These are phyloP conservation scores for Hepsetus odoe DNA, from an alignment of 2,113 vertebrate species.

Conservation along the genomic window DNA sequence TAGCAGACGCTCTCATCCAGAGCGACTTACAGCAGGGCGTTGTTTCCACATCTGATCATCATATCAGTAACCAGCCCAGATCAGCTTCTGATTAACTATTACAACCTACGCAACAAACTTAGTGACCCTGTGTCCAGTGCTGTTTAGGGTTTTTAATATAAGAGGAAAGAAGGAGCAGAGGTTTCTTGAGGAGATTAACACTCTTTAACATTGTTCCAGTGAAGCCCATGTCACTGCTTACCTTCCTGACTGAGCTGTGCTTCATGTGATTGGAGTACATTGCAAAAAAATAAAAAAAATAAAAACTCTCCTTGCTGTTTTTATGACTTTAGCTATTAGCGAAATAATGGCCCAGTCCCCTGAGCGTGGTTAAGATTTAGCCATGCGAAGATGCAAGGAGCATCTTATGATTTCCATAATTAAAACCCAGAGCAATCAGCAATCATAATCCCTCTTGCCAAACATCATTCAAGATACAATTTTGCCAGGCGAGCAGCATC, in stretches of 20 bases:
- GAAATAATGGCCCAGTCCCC: conserved; percentile 67
- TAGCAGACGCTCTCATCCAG: too few relatives aligned
- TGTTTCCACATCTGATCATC: too few relatives aligned
- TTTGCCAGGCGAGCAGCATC: conserved; percentile 75
- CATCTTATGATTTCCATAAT: conserved; percentile 75
- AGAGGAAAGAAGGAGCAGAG: too few relatives aligned
- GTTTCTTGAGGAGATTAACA: too few relatives aligned
- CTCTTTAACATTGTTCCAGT: conserved; percentile 16
- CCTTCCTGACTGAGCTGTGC: conserved; percentile 21
- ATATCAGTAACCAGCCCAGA: too few relatives aligned
- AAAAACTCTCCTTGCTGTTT: conserved; percentile 44
- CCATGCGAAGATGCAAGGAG: conserved; percentile 65
- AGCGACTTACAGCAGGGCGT: too few relatives aligned
- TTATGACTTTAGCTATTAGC: conserved; percentile 55
- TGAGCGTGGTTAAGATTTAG: conserved; percentile 67
- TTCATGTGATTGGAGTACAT: conserved; percentile 46
- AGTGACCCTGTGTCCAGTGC: too few relatives aligned
- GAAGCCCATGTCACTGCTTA: conserved; percentile 14
- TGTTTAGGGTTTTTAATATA: too few relatives aligned
- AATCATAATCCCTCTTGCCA: conserved; percentile 76
- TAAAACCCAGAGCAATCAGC: conserved; percentile 78
- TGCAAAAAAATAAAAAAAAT: conserved; percentile 2
- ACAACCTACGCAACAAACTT: too few relatives aligned
- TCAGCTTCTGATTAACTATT: too few relatives aligned
- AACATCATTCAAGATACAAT: conserved; percentile 74